Evolutionary conservation across 2,888 invertebrate species (phyloP), one percentile per base, ranked within the genome.

Genomic region (Idaea aversata): DNA sequence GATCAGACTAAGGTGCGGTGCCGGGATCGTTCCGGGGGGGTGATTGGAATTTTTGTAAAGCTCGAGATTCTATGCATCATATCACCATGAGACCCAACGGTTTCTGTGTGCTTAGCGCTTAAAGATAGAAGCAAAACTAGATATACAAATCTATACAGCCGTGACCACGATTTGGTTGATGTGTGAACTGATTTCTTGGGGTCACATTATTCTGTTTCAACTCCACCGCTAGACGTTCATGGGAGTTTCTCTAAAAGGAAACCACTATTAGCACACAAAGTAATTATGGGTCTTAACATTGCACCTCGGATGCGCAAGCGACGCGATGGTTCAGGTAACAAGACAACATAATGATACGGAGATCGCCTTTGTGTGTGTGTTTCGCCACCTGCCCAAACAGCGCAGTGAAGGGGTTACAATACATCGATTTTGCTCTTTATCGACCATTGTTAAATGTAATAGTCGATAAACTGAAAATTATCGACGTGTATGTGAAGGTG

Each of bases 341-440:
- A 92, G 93, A 92, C 93, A 92, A 87, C 86, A 89, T 92, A 93
- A 92, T 92, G 90, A 92, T 90, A 89, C 84, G 82, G 59, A 59
- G 84, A 80, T 83, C 83, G 85, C 82, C 88, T 87, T 91, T 91
- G 90, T 90, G 88, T 86, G 90, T 84, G 80, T 82, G 88, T 90
- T 92, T 92, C 90, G 90, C 93, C 93, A 93, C 93, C 92, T 92
- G 92, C 93, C 91, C 89, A 91, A 91, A 91, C 89, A 87, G 69
- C 73, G 65, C 70, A 84, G 85, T 72, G 87, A 77, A 79, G 84
- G 71, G 72, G 72, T 70, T 61, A 69, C 34, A 61, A n/a, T 16
- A 15, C 10, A 35, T 7, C 47, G 47, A 47, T 62, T 67, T 47
- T 61, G 57, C 65, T 69, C 66, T 68, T 67, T 79, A 77, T 83